phyloP scores from a whole-genome alignment of 2,888 invertebrate species.

The Aplocera efformata region DNA sequence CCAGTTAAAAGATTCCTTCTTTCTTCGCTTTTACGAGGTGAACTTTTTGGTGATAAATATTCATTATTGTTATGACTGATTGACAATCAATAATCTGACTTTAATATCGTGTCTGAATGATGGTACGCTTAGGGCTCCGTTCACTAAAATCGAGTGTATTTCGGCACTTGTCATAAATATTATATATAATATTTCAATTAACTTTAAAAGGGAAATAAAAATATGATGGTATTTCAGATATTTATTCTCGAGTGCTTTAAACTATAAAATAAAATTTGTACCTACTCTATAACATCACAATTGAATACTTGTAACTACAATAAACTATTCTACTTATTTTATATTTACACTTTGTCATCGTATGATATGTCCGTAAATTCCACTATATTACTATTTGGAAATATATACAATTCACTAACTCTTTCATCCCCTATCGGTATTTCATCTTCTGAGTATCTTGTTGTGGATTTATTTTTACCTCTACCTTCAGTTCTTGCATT shows the following conservation, averaged over 20 bases:
- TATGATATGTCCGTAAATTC: constrained; percentile 69
- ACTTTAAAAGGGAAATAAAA: no score
- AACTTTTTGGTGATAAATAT: no score
- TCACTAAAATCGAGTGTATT: no score
- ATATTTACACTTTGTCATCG: constrained; percentile 68
- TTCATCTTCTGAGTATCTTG: constrained; percentile 41
- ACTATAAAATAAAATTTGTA: constrained; percentile 10
- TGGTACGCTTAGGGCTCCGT: no score
- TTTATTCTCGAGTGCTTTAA: constrained; percentile 14
- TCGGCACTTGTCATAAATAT: no score
- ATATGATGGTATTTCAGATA: constrained; percentile 8
- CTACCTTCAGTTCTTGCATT: constrained; percentile 34
- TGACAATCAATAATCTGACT: no score
- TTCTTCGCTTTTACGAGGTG: no score
- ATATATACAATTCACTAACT: constrained; percentile 70
- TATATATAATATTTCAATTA: no score
- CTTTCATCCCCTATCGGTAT: constrained; percentile 61
- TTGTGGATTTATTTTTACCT: constrained; percentile 40
- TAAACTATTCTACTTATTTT: constrained; percentile 1
- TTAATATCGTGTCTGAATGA: no score
- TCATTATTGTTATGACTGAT: no score
- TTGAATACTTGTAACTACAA: constrained; percentile 2
- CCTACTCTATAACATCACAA: constrained; percentile 27
- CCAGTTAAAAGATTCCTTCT: no score
- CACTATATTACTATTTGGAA: constrained; percentile 70